Conservation (phyloP, 2,113 vertebrate species). For the Xiphias gladius region DNA sequence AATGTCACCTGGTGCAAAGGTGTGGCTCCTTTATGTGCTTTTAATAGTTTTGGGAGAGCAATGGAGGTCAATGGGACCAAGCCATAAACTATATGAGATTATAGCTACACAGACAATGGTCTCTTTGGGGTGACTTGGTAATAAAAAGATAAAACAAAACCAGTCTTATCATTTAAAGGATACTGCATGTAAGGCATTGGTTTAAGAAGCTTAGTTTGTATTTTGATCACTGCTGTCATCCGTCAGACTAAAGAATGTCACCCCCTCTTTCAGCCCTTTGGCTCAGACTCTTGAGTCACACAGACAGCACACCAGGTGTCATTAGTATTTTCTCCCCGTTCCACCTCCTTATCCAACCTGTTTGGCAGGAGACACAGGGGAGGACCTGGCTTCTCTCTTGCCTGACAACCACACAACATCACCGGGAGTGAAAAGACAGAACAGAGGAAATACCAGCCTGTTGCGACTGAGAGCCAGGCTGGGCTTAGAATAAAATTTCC, state of each 20-base stretch:
- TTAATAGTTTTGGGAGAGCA: neutral
- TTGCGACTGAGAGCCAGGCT: neutral
- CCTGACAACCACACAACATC: conserved; percentile 54
- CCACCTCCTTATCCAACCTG: conserved; percentile 62
- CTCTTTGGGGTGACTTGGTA: neutral
- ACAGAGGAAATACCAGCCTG: conserved; percentile 16
- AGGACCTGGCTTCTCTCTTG: conserved; percentile 23
- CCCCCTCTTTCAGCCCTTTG: neutral
- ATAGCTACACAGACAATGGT: neutral
- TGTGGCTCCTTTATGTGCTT: neutral
- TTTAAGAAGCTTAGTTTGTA: neutral
- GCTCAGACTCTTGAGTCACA: conserved; percentile 36
- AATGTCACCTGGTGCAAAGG: neutral
- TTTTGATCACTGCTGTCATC: neutral
- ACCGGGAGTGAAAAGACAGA: conserved; percentile 5
- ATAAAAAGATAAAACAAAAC: neutral
- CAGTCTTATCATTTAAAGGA: neutral
- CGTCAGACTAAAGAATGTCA: conserved; percentile 3
- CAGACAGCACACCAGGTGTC: conserved; percentile 6
- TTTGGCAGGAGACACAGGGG: conserved; percentile 58
- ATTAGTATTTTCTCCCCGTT: conserved; percentile 33
- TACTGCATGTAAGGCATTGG: neutral
- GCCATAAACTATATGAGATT: neutral
- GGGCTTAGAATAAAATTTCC: neutral
- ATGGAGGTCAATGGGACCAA: neutral